Evolutionary conservation across 2,797 vertebrate genomes (phyloP).

Genomic region (Graptemys geographica): DNA sequence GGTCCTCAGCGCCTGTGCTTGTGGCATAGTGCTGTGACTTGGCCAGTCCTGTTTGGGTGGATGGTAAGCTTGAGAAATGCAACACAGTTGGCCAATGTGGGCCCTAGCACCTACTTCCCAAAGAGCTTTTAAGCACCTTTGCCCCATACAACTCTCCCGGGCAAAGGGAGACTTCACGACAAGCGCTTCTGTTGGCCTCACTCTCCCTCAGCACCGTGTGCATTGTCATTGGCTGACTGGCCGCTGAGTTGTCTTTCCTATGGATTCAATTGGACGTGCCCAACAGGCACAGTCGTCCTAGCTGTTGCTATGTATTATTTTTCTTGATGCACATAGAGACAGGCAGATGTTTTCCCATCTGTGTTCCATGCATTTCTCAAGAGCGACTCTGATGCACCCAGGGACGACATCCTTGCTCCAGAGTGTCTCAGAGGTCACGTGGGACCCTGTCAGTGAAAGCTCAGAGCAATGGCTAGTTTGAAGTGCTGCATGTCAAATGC

Average conservation of each 20-base stretch:
- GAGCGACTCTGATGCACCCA: not conserved
- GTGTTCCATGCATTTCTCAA: not conserved
- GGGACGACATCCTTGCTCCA: not conserved
- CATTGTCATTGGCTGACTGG: not conserved
- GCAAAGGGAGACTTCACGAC: not conserved
- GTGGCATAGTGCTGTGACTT: not conserved
- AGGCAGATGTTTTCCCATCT: no score
- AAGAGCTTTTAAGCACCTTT: not conserved
- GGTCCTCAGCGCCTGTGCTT: not conserved
- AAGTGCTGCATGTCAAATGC: not conserved
- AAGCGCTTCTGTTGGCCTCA: not conserved
- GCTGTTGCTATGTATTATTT: not conserved
- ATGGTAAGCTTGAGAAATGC: not conserved
- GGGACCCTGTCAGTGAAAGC: not conserved
- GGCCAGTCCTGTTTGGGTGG: not conserved
- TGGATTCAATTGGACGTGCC: not conserved
- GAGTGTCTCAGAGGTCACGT: not conserved
- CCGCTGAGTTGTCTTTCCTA: not conserved
- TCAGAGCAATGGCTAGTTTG: not conserved
- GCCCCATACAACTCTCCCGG: not conserved
- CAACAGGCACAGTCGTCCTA: not conserved
- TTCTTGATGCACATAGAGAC: not conserved
- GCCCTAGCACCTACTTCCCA: not conserved
- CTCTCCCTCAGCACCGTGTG: not conserved
- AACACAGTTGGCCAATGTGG: not conserved